Percentiles rank a stretch among this genome's conserved stretches.
These are phyloP conservation scores for Microvelia longipes DNA, from an alignment of 1,140 invertebrate species.

Conservation along the genomic window DNA sequence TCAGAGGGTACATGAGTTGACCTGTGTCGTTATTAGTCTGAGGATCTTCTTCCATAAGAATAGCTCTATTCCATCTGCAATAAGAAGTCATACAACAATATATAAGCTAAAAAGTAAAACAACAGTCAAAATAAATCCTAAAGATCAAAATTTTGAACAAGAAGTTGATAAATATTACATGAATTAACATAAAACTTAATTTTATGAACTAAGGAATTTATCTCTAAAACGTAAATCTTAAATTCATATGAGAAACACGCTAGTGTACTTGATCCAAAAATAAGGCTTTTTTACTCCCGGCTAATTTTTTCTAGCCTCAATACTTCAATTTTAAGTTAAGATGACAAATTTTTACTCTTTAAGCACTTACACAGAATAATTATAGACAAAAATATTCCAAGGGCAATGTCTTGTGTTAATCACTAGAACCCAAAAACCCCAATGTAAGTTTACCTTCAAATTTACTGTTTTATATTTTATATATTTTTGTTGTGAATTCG, in stretches of 20 bases:
- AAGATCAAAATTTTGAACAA: neutral
- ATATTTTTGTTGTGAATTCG: no score
- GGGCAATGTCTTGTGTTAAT: no score
- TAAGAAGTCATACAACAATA: neutral
- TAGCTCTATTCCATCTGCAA: slow-evolving; percentile 8
- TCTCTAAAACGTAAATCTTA: neutral
- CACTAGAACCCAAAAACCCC: no score
- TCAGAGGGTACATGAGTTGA: neutral
- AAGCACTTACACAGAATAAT: no score
- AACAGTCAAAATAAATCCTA: neutral
- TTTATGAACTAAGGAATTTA: neutral
- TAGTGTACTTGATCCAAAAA: neutral
- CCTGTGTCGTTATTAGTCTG: neutral
- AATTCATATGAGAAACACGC: neutral
- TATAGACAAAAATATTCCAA: no score
- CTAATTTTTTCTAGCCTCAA: no score
- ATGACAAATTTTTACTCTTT: no score
- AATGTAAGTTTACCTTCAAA: no score
- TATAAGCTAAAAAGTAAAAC: neutral
- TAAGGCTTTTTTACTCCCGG: no score
- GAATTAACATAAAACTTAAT: neutral
- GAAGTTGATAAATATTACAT: neutral
- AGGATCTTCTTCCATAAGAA: neutral
- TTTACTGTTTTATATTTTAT: no score
- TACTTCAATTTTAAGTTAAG: no score